Evolutionary conservation across 53 echinoderm and acorn worm species (phyloP).

Genomic region (Stichopus horrens): DNA sequence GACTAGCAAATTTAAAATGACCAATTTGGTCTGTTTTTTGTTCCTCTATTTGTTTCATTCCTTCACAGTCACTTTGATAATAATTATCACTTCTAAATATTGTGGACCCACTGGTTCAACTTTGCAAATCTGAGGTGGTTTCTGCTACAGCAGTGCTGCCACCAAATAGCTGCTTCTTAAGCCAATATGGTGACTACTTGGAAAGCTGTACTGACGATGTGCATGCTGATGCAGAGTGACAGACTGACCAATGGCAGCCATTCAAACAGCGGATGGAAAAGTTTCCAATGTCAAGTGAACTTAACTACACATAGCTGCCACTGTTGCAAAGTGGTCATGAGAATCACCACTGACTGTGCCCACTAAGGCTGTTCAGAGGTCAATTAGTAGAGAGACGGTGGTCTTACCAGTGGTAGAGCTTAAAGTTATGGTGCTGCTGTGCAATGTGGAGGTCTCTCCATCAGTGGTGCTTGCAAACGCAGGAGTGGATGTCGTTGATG

Average conservation of each 20-base stretch:
- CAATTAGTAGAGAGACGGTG: too few species aligned
- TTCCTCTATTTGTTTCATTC: neutral
- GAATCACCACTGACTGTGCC: too few species aligned
- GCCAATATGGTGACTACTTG: too few species aligned
- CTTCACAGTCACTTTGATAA: neutral
- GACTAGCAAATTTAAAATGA: neutral
- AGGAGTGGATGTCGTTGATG: constrained; percentile 17
- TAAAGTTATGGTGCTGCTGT: neutral
- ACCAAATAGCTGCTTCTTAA: neutral
- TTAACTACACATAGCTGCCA: too few species aligned
- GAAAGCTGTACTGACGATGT: too few species aligned
- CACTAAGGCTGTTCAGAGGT: neutral
- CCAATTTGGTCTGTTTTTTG: neutral
- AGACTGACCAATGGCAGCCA: too few species aligned
- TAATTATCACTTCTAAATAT: neutral
- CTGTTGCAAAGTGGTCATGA: too few species aligned
- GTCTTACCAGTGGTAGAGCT: constrained; percentile 18
- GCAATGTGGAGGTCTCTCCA: constrained; percentile 16
- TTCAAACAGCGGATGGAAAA: too few species aligned
- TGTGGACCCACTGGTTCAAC: constrained; percentile 9
- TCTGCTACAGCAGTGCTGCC: neutral
- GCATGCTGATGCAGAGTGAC: too few species aligned
- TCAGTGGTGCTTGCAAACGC: neutral
- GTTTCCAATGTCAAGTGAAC: too few species aligned
- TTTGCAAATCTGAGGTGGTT: constrained; percentile 23